Percentiles rank a stretch among this genome's conserved stretches.
These are phyloP conservation scores for Centropus bengalensis DNA, from an alignment of 2,113 vertebrate species.

Conservation along the genomic window DNA sequence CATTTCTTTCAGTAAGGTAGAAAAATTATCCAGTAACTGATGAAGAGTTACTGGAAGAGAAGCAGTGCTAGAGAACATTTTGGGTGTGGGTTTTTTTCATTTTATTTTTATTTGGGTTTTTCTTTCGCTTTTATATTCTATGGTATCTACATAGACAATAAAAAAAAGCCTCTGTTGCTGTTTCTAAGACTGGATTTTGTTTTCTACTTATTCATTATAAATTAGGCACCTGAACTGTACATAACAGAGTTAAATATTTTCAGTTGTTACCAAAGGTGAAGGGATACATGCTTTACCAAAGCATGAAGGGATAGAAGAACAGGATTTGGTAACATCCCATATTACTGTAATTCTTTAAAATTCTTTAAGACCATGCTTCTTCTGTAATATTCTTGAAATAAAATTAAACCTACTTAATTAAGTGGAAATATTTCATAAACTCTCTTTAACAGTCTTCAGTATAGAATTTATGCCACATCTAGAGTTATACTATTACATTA, in stretches of 20 bases:
- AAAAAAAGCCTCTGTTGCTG: not conserved
- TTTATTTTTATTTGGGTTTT: not conserved
- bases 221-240: not conserved
- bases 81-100: too few species aligned
- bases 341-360: not conserved
- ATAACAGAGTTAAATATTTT: not conserved
- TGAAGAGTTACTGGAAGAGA: not conserved
- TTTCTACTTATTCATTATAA: not conserved
- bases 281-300: too few species aligned
- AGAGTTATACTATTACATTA: not conserved
- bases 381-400: not conserved
- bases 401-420: conserved; percentile 17
- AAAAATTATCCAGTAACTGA: not conserved
- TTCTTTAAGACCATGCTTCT: not conserved
- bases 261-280: not conserved
- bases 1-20: not conserved
- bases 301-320: not conserved
- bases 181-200: not conserved
- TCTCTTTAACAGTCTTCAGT: not conserved
- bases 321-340: not conserved
- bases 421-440: conserved; percentile 34
- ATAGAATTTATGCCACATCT: conserved; percentile 9
- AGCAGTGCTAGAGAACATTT: not conserved
- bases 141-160: not conserved
- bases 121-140: not conserved